Percentiles rank a stretch among this genome's conserved stretches.
phyloP scores from a whole-genome alignment of 1,140 invertebrate species.

The Drosophila teissieri region DNA sequence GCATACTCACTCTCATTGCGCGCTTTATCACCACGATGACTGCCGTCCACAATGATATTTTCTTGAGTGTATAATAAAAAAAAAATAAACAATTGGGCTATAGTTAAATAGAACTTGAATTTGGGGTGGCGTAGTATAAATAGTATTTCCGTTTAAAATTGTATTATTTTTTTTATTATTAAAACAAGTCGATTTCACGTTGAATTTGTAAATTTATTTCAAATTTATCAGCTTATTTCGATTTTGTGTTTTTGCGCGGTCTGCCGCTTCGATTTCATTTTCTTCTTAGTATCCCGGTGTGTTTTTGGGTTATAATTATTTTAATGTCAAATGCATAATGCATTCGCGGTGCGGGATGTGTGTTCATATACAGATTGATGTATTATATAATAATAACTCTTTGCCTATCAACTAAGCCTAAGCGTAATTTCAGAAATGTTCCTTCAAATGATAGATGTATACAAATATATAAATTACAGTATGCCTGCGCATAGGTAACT shows the following conservation, averaged over 20 bases:
- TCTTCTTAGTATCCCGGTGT: constrained; percentile 58
- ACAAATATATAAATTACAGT: constrained; percentile 52
- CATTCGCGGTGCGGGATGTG: constrained; percentile 8
- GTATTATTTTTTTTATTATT: too few species aligned
- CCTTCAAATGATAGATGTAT: constrained; percentile 44
- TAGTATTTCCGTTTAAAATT: too few species aligned
- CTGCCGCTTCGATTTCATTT: constrained; percentile 36
- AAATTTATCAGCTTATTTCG: constrained; percentile 52
- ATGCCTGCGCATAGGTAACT: constrained; percentile 48
- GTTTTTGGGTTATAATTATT: constrained; percentile 9
- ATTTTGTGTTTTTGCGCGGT: constrained; percentile 34
- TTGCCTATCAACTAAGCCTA: constrained; percentile 64
- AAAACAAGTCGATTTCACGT: not conserved
- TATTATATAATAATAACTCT: constrained; percentile 77
- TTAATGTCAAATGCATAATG: not conserved
- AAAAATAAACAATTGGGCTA: too few species aligned
- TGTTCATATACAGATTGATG: constrained; percentile 60
- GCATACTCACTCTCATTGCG: too few species aligned
- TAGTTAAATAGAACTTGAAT: too few species aligned
- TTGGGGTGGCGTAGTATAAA: too few species aligned
- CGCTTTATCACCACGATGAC: too few species aligned
- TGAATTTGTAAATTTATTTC: constrained; percentile 51
- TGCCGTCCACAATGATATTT: too few species aligned
- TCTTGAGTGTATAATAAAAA: too few species aligned
- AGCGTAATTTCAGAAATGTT: constrained; percentile 70